These are phyloP conservation scores for Mesocricetus auratus DNA, from an alignment of 2,113 vertebrate genomes.

Conservation along the genomic window DNA sequence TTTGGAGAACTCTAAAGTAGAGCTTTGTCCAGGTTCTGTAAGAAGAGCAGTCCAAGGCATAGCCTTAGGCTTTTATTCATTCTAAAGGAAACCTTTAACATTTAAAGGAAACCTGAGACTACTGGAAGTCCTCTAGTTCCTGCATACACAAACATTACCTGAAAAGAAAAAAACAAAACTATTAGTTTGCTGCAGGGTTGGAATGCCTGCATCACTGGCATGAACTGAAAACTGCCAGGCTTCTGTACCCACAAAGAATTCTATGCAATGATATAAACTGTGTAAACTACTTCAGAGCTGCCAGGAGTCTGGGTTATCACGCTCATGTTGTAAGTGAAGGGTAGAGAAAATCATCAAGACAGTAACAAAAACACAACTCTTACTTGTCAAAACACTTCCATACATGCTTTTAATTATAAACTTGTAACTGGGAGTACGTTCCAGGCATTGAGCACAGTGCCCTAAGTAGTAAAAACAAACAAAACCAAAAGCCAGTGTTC, in stretches of 20 bases:
- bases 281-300: not conserved
- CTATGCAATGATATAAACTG: not conserved
- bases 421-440: not conserved
- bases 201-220: not conserved
- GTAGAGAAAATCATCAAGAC: not conserved
- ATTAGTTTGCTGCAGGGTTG: not conserved
- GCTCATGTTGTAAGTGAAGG: conserved; percentile 3
- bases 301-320: not conserved
- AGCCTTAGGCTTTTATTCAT: not conserved
- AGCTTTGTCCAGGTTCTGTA: not conserved
- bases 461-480: not conserved
- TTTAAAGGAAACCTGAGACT: conserved; percentile 8
- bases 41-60: not conserved
- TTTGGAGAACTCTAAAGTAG: not conserved
- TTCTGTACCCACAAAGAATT: not conserved
- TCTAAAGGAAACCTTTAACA: not conserved
- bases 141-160: not conserved
- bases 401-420: not conserved
- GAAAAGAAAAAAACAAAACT: not conserved
- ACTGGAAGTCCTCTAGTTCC: not conserved
- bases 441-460: not conserved
- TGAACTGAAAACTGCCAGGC: not conserved
- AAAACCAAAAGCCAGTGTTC: not conserved
- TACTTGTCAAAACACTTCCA: not conserved
- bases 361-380: not conserved